phyloP scores from a whole-genome alignment of 2,888 invertebrate species.

The Epirrita christyi region DNA sequence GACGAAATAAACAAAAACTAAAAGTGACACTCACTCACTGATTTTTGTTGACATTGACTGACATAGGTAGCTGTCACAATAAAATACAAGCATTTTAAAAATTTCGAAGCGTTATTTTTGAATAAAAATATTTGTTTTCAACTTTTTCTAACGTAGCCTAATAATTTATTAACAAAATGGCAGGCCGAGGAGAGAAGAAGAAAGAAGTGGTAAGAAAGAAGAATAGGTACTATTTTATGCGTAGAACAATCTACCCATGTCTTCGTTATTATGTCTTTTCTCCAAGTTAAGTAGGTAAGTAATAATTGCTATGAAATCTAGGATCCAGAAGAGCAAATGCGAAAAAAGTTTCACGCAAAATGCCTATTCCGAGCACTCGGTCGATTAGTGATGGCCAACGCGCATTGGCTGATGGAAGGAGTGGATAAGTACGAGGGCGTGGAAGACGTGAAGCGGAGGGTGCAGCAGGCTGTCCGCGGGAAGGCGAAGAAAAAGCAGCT shows the following conservation, averaged over 20 bases:
- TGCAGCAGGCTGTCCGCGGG: slow-evolving; percentile 80
- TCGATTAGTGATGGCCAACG: slow-evolving; percentile 83
- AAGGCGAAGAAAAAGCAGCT: slow-evolving; percentile 78
- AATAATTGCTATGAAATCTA: too few relatives aligned
- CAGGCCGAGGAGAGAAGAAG: slow-evolving; percentile 33
- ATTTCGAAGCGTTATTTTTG: slow-evolving; percentile 5
- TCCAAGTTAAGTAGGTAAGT: too few relatives aligned
- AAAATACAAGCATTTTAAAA: not conserved
- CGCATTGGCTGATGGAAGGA: slow-evolving; percentile 83
- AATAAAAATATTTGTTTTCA: not conserved
- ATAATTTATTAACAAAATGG: slow-evolving; percentile 33
- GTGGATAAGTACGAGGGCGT: slow-evolving; percentile 75
- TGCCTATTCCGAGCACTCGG: slow-evolving; percentile 83
- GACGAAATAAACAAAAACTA: too few relatives aligned
- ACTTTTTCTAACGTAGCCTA: slow-evolving; percentile 1
- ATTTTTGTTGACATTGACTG: too few relatives aligned
- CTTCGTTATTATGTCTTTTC: too few relatives aligned
- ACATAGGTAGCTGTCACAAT: too few relatives aligned
- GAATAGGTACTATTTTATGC: too few relatives aligned
- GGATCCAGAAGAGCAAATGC: slow-evolving; percentile 71
- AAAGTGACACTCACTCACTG: too few relatives aligned
- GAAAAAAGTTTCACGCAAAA: slow-evolving; percentile 73
- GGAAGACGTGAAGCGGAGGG: slow-evolving; percentile 82
- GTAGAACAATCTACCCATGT: too few relatives aligned
- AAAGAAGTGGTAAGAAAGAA: slow-evolving; percentile 37